Evolutionary conservation across 1,140 invertebrate species (phyloP).

Genomic region (Hyles vespertilio): DNA sequence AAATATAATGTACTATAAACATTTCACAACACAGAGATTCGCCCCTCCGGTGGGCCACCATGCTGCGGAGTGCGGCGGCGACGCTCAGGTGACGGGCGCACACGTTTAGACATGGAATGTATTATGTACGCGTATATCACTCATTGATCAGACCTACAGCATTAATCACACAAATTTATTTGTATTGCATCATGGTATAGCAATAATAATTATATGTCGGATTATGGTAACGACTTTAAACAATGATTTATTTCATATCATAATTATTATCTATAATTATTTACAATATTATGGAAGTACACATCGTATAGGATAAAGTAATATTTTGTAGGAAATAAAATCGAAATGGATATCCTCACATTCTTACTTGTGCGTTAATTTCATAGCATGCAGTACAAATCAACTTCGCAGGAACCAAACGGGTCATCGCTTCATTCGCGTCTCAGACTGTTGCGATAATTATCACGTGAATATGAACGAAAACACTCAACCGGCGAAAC

Average conservation of each 20-base stretch:
- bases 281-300: constrained; percentile 32
- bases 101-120: not conserved
- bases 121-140: not conserved
- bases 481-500: constrained; percentile 2
- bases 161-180: constrained; percentile 3
- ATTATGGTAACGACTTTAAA: constrained; percentile 27
- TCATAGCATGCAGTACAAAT: constrained; percentile 13
- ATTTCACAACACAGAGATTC: constrained; percentile 3
- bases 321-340: constrained; percentile 8
- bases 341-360: constrained; percentile 7
- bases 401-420: constrained; percentile 12
- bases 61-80: too few relatives aligned
- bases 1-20: too few relatives aligned
- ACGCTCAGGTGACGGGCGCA: constrained; percentile 1
- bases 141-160: constrained; percentile 6
- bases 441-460: constrained; percentile 5
- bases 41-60: not conserved
- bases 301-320: constrained; percentile 1
- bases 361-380: constrained; percentile 17
- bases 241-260: constrained; percentile 20
- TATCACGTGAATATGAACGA: constrained; percentile 1
- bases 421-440: constrained; percentile 4
- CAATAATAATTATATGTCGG: constrained; percentile 18
- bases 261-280: constrained; percentile 25
- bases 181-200: constrained; percentile 16